These are phyloP conservation scores for Lacanobia oleracea DNA, from an alignment of 2,888 invertebrate species.

Conservation along the genomic window DNA sequence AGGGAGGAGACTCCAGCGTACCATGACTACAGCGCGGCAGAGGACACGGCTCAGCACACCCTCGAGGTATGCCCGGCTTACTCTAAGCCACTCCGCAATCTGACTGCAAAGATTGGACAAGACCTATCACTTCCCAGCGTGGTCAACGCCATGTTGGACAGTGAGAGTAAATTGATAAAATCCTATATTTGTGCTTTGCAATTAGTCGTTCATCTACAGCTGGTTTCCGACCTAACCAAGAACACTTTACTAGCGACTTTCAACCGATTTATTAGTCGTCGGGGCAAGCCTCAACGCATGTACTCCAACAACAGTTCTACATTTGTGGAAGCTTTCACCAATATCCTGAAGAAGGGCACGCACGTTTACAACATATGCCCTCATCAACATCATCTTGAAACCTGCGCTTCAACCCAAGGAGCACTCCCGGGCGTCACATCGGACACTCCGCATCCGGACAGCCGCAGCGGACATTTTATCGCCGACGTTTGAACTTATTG, in stretches of 20 bases:
- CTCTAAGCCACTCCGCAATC: too few species aligned
- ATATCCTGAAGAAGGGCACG: neutral
- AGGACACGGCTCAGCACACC: too few species aligned
- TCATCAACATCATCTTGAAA: conserved; percentile 8
- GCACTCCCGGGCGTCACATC: conserved; percentile 4
- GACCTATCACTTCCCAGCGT: too few species aligned
- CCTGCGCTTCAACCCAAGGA: neutral
- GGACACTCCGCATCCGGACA: too few species aligned
- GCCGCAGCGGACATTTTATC: too few species aligned
- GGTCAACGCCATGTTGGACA: too few species aligned
- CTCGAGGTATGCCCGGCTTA: too few species aligned
- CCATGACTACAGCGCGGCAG: too few species aligned
- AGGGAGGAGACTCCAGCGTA: too few species aligned
- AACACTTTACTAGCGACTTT: neutral
- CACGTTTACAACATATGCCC: neutral
- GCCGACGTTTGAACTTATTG: too few species aligned
- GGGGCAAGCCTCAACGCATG: conserved; percentile 53
- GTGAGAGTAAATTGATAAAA: neutral
- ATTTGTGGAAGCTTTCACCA: conserved; percentile 49
- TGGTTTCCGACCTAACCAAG: conserved; percentile 4
- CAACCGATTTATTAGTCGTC: conserved; percentile 32
- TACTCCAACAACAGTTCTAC: conserved; percentile 58
- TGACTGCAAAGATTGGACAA: too few species aligned
- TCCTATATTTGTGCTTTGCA: conserved; percentile 4
- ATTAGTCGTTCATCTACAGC: neutral